Conservation (phyloP, 2,888 invertebrate species). For the Microplitis manilae region DNA sequence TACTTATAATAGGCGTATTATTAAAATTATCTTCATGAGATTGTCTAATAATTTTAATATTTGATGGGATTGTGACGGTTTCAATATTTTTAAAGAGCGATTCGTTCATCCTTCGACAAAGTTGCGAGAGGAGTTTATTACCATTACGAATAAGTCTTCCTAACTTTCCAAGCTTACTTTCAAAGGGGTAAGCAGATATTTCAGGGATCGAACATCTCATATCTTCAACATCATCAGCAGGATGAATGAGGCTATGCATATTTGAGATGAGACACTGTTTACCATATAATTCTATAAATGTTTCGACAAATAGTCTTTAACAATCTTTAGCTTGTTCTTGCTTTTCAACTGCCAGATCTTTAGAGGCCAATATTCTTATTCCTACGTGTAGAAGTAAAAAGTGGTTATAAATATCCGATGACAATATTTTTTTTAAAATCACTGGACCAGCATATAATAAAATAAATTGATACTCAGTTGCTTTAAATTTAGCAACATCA, state of each 20-base stretch:
- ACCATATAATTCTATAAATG: constrained; percentile 3
- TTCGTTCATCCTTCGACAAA: constrained; percentile 39
- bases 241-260: constrained; percentile 42
- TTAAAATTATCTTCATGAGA: not conserved
- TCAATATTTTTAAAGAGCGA: not conserved
- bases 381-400: constrained; percentile 21
- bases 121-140: constrained; percentile 37
- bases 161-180: constrained; percentile 34
- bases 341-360: not conserved
- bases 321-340: not conserved
- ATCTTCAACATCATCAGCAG: constrained; percentile 42
- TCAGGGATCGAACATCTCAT: constrained; percentile 36
- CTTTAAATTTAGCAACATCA: constrained; percentile 4
- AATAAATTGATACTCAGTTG: constrained; percentile 31
- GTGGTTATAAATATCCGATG: not conserved
- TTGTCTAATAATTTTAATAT: not conserved
- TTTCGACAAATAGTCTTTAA: not conserved
- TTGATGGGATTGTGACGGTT: constrained; percentile 9
- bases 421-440: constrained; percentile 22
- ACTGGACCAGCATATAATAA: constrained; percentile 34
- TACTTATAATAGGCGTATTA: constrained; percentile 13
- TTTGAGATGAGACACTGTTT: constrained; percentile 30
- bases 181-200: constrained; percentile 38
- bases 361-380: constrained; percentile 18
- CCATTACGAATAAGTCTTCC: constrained; percentile 30